Evolutionary conservation across 2,797 vertebrate species (phyloP).

Genomic region (Catostomus latipinnis): DNA sequence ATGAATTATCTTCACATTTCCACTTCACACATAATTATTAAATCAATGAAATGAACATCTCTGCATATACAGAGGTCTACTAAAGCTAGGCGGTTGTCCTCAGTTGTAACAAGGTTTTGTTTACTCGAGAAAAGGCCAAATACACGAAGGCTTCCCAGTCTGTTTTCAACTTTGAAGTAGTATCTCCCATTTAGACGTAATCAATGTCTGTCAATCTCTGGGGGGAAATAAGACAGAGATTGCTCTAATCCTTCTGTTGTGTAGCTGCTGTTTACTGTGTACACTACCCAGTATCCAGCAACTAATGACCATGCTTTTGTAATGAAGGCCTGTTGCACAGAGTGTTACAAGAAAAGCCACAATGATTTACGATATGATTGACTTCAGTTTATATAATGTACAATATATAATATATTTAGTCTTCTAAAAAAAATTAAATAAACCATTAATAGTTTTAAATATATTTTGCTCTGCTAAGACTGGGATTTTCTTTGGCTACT

Average conservation of each 20-base stretch:
- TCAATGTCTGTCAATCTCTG: slow-evolving; percentile 16
- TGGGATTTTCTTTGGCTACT: no score
- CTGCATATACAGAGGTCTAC: not conserved
- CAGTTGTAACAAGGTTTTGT: not conserved
- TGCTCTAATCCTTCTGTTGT: not conserved
- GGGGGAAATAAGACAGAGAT: slow-evolving; percentile 10
- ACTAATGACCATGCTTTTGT: not conserved
- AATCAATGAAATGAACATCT: slow-evolving; percentile 4
- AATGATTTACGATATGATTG: not conserved
- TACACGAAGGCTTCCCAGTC: not conserved
- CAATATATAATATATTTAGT: no score
- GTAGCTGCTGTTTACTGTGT: slow-evolving; percentile 17
- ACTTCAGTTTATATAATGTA: not conserved
- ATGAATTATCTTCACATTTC: not conserved
- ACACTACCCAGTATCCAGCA: slow-evolving; percentile 8
- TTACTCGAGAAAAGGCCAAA: slow-evolving; percentile 1
- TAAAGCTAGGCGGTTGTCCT: not conserved
- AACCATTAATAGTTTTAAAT: no score
- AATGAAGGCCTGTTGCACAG: not conserved
- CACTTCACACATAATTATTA: not conserved
- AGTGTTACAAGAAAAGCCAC: no score
- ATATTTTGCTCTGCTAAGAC: no score
- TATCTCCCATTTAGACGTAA: not conserved
- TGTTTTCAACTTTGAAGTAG: not conserved
- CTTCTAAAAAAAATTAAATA: no score